Evolutionary conservation across 2,888 invertebrate genomes (phyloP), one percentile per base, ranked within the genome.

Genomic region (Diplolepis rosae): DNA sequence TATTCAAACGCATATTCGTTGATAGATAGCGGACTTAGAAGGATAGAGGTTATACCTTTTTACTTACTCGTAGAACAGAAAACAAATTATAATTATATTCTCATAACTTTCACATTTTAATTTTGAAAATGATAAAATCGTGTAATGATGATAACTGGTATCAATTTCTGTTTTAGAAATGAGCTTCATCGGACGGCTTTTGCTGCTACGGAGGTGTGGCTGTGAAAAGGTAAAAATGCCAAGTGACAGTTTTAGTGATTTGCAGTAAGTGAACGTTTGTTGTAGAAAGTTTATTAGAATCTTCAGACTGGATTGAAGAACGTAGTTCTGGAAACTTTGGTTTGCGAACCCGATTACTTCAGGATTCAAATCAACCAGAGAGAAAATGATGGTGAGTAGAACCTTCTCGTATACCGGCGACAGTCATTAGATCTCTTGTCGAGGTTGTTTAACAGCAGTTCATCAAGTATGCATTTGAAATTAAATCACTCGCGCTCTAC

Each of bases 381-480:
- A 4, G 27, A 50, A 27, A 50, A 50, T 18, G 50, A 50, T 50
- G 50, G 50, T 50, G 50, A 61, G 61, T 39, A 27, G 35, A 45
- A 45, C 18, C 39, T 61, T 61, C 3, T 24, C 35, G 22, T 56
- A 56, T 35, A 56, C 13, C 56, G 18, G 22, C 18, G 13, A 11
- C 22, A 39, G 32, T 61, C 39, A 61, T 61, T 61, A 61, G 61
- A 24, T 61, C 61, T 24, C 61, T 61, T 39, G 39, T 61, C 24
- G 39, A 45, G 22, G 39, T 61, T 39, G 61, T 61, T 61, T 61
- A 61, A 39, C 35, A 39, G 61, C 39, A 61, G 24, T 61, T 61
- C 61, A 61, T 61, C 61, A 61, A 61, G 35, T 61, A 61, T 61
- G 61, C 61, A 61, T 39, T 61, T 35, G 7, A 61, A 35, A 24